These are phyloP conservation scores for Petrolisthes cinctipes DNA, from an alignment of 2,888 invertebrate species.

Conservation along the genomic window DNA sequence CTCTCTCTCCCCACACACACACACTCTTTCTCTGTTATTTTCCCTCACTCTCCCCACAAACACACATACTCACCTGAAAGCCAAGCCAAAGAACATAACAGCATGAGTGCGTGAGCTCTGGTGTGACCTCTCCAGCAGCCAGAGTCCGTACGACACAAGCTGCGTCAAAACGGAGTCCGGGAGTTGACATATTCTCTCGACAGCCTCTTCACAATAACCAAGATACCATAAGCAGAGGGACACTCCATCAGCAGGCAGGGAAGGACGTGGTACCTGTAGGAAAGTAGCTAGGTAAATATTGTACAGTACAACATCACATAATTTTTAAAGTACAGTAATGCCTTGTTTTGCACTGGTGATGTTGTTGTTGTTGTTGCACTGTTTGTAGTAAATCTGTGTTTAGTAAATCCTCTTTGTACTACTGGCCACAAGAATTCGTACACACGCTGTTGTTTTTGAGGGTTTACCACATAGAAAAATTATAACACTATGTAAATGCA, in stretches of 20 bases:
- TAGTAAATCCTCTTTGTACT: too few relatives aligned
- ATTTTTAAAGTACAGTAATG: too few relatives aligned
- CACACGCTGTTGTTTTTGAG: too few relatives aligned
- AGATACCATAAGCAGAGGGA: constrained; percentile 96
- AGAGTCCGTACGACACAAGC: constrained; percentile 90
- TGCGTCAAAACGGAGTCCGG: constrained; percentile 83
- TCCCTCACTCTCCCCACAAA: too few relatives aligned
- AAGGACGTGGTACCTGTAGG: constrained; percentile 87
- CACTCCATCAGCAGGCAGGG: constrained; percentile 95
- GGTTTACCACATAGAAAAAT: too few relatives aligned
- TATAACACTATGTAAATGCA: too few relatives aligned
- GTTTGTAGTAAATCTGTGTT: too few relatives aligned
- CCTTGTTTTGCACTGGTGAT: too few relatives aligned
- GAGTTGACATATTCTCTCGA: constrained; percentile 93
- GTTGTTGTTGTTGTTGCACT: too few relatives aligned
- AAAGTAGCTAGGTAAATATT: neutral
- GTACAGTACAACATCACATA: neutral
- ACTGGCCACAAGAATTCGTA: too few relatives aligned
- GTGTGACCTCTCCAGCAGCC: constrained; percentile 95
- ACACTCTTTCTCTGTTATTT: too few relatives aligned
- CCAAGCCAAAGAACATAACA: constrained; percentile 96
- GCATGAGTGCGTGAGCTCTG: constrained; percentile 98
- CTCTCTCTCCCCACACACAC: too few relatives aligned
- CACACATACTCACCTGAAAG: constrained; percentile 90
- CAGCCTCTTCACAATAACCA: constrained; percentile 96